Evolutionary conservation across 1,140 invertebrate genomes (phyloP).

Genomic region (Pachyrhynchus sulphureomaculatus): DNA sequence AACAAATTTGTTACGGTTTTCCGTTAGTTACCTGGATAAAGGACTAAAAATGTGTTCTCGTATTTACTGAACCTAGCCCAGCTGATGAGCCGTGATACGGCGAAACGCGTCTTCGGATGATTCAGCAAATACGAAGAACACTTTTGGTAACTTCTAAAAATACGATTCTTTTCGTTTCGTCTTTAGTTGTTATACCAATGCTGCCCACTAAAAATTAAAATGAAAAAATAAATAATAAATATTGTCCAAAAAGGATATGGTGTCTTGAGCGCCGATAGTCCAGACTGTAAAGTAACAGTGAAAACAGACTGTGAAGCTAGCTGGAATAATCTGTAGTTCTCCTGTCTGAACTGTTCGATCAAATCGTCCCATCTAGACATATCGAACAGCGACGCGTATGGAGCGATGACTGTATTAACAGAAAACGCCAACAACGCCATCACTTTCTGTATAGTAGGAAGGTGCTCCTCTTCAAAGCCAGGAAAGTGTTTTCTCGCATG

Average conservation of each 20-base stretch:
- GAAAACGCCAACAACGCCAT: constrained; percentile 95
- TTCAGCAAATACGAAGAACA: too few relatives aligned
- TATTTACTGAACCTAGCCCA: too few relatives aligned
- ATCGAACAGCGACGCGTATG: constrained; percentile 60
- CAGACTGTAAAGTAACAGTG: constrained; percentile 87
- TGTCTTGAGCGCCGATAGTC: constrained; percentile 93
- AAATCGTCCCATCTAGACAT: constrained; percentile 73
- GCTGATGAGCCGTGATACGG: too few relatives aligned
- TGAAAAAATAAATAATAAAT: too few relatives aligned
- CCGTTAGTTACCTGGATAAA: too few relatives aligned
- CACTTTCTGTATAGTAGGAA: constrained; percentile 85
- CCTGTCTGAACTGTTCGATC: constrained; percentile 87
- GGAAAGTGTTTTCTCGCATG: constrained; percentile 93
- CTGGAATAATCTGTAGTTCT: constrained; percentile 93
- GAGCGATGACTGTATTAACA: constrained; percentile 64
- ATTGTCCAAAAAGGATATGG: constrained; percentile 62
- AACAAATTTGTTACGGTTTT: too few relatives aligned
- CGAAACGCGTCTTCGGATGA: too few relatives aligned
- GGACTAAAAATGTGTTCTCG: too few relatives aligned
- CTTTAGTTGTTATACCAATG: too few relatives aligned
- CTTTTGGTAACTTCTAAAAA: too few relatives aligned
- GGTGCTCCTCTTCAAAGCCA: constrained; percentile 80
- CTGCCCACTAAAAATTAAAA: too few relatives aligned
- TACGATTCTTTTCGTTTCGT: too few relatives aligned
- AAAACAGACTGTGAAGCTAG: constrained; percentile 89